Evolutionary conservation across 2,113 vertebrate genomes (phyloP).

Genomic region (Ibidorhyncha struthersii): DNA sequence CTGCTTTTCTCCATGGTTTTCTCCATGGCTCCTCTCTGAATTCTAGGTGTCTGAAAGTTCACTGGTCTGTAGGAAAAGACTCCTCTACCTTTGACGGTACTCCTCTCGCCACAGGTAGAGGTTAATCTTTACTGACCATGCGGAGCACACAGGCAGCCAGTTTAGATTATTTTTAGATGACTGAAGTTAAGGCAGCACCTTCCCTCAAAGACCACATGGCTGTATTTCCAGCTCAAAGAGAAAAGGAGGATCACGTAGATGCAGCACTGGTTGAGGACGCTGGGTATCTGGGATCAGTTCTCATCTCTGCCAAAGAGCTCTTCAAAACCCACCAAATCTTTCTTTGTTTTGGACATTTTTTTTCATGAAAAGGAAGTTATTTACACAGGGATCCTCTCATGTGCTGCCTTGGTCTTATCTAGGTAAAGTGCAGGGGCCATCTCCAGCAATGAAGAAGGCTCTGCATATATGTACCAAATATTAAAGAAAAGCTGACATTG

Average conservation of each 20-base stretch:
- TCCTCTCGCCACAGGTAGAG: not conserved
- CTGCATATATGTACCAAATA: not conserved
- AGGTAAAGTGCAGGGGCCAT: not conserved
- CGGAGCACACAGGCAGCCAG: not conserved
- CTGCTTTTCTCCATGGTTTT: not conserved
- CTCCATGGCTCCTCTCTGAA: not conserved
- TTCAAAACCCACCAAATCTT: not conserved
- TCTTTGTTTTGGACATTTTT: not conserved
- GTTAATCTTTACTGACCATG: not conserved
- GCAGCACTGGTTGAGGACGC: fast-evolving
- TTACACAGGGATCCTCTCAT: not conserved
- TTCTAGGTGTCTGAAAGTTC: not conserved
- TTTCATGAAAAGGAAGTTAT: not conserved
- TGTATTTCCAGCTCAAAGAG: not conserved
- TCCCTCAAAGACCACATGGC: not conserved
- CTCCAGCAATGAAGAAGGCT: not conserved
- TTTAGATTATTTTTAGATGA: not conserved
- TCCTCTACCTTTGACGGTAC: not conserved
- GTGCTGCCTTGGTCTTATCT: not conserved
- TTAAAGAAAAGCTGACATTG: not conserved
- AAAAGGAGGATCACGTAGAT: not conserved
- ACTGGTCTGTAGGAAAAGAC: not conserved
- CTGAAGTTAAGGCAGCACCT: not conserved
- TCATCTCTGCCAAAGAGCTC: not conserved
- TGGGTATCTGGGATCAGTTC: not conserved